These are phyloP conservation scores for Pandion haliaetus DNA, from an alignment of 2,113 vertebrate genomes.

Conservation along the genomic window DNA sequence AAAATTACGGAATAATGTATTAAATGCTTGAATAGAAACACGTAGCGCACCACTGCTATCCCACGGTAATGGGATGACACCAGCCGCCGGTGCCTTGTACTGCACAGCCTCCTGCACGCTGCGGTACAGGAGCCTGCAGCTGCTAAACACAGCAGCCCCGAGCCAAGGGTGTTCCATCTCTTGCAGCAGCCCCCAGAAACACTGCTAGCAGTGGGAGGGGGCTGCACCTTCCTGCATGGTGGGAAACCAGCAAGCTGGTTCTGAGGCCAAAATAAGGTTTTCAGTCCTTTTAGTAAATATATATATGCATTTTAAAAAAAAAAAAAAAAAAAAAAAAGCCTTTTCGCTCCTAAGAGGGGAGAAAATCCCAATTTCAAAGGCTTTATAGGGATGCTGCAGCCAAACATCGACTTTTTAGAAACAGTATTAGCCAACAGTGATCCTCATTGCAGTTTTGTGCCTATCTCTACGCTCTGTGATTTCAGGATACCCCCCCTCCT, in stretches of 20 bases:
- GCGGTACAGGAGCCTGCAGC: neutral
- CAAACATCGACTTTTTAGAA: neutral
- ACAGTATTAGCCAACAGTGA: neutral
- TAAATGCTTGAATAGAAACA: slow-evolving; percentile 44
- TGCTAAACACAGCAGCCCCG: neutral
- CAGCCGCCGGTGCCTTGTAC: neutral
- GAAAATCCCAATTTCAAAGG: neutral
- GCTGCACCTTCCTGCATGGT: neutral
- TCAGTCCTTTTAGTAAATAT: neutral
- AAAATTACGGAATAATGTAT: slow-evolving; percentile 68
- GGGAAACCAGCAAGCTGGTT: neutral
- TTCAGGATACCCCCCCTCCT: neutral
- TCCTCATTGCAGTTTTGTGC: neutral
- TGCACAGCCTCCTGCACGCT: neutral
- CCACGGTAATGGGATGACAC: slow-evolving; percentile 46
- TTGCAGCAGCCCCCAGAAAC: neutral
- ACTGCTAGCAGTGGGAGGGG: neutral
- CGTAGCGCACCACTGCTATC: neutral
- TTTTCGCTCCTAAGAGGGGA: neutral
- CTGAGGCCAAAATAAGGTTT: neutral
- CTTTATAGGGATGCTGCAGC: neutral
- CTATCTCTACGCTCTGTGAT: rapidly evolving
- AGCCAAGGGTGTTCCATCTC: neutral
- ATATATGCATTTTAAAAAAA: neutral
- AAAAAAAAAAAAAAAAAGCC: neutral